phyloP scores from a whole-genome alignment of 2,113 vertebrate species.

The Tragelaphus imberbis region DNA sequence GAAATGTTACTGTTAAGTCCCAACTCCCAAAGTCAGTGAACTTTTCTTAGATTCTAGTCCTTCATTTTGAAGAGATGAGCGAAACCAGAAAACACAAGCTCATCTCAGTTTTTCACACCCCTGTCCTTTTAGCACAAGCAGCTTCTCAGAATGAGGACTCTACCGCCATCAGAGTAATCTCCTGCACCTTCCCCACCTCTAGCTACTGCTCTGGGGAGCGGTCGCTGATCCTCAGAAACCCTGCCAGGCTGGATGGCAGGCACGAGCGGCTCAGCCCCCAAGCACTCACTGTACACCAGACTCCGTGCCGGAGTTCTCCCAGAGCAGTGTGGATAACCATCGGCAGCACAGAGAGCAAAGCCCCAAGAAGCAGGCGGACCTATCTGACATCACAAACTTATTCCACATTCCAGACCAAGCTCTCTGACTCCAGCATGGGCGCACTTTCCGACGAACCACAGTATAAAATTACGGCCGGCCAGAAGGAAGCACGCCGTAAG shows the following conservation, averaged over 20 bases:
- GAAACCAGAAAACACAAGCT: background rate
- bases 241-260: accelerated
- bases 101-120: background rate
- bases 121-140: background rate
- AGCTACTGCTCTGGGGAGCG: background rate
- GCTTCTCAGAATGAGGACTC: background rate
- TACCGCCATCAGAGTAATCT: background rate
- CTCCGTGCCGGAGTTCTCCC: background rate
- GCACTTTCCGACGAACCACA: background rate
- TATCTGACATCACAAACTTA: background rate
- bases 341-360: accelerated
- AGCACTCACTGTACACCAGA: no score
- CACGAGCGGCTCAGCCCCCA: accelerated
- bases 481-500: background rate
- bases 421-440: background rate
- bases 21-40: background rate
- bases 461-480: background rate
- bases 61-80: background rate
- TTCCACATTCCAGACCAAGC: background rate
- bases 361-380: background rate
- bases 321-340: accelerated
- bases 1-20: accelerated
- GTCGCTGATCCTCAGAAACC: background rate
- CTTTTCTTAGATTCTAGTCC: background rate
- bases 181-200: background rate